These are phyloP conservation scores for Drosophila multiciliata DNA, from an alignment of 2,888 invertebrate species.

Conservation along the genomic window DNA sequence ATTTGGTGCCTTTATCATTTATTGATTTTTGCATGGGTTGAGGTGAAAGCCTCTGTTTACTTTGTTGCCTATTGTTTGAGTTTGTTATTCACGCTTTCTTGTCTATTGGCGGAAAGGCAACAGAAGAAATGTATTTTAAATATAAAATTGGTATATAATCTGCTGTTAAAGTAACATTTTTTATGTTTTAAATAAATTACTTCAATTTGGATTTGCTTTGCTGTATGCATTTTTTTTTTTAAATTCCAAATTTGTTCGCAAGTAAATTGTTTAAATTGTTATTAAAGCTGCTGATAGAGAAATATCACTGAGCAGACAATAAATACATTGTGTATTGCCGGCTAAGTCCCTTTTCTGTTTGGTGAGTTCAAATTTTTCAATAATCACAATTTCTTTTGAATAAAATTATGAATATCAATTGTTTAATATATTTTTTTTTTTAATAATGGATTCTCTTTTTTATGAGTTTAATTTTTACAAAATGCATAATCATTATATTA, in stretches of 20 bases:
- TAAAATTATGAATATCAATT: not conserved
- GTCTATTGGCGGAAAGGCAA: not conserved
- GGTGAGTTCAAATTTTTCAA: not conserved
- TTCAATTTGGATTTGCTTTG: not conserved
- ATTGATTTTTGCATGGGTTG: slow-evolving; percentile 40
- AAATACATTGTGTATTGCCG: not conserved
- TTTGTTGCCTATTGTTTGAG: not conserved
- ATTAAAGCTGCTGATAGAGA: not conserved
- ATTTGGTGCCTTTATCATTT: slow-evolving; percentile 32
- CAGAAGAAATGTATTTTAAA: not conserved
- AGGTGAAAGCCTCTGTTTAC: slow-evolving; percentile 18
- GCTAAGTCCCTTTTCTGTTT: not conserved
- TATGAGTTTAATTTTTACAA: not conserved
- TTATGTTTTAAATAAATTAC: not conserved
- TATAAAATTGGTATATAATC: not conserved
- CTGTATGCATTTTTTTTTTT: not conserved
- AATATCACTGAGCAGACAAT: not conserved
- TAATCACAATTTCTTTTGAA: not conserved
- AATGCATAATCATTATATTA: not conserved
- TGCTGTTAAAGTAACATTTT: not conserved
- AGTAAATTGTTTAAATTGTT: not conserved
- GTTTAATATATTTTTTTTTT: not conserved
- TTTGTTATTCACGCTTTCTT: not conserved
- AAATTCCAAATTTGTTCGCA: not conserved
- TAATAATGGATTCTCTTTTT: not conserved